These are phyloP conservation scores for Burhinus oedicnemus DNA, from an alignment of 2,113 vertebrate genomes.

Conservation along the genomic window DNA sequence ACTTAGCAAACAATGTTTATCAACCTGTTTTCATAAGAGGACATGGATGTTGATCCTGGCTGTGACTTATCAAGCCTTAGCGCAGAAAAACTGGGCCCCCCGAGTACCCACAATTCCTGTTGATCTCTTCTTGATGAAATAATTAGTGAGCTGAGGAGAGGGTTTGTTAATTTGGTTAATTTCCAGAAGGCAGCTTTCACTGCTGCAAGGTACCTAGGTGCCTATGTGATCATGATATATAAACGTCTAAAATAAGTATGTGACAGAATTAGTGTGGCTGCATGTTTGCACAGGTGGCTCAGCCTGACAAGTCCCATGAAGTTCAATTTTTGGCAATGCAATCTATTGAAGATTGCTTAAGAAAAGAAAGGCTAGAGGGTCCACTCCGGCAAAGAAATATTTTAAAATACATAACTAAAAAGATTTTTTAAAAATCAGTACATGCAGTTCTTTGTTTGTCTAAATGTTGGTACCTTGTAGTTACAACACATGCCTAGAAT, in stretches of 20 bases:
- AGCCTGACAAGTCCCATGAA: neutral
- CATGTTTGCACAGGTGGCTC: neutral
- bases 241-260: neutral
- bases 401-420: neutral
- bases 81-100: neutral
- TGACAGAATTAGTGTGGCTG: neutral
- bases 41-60: neutral
- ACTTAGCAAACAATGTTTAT: neutral
- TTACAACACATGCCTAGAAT: neutral
- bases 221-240: neutral
- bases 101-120: neutral
- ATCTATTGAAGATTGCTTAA: neutral
- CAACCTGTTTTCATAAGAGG: neutral
- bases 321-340: neutral
- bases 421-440: neutral
- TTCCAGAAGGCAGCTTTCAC: neutral
- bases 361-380: neutral
- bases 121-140: neutral
- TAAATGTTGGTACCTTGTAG: neutral
- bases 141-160: neutral
- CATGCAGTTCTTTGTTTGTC: neutral
- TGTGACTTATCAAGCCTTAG: neutral
- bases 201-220: neutral
- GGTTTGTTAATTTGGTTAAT: neutral
- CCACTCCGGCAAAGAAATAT: neutral